phyloP scores from a whole-genome alignment of 2,888 invertebrate species.

The Agonum fuliginosum region DNA sequence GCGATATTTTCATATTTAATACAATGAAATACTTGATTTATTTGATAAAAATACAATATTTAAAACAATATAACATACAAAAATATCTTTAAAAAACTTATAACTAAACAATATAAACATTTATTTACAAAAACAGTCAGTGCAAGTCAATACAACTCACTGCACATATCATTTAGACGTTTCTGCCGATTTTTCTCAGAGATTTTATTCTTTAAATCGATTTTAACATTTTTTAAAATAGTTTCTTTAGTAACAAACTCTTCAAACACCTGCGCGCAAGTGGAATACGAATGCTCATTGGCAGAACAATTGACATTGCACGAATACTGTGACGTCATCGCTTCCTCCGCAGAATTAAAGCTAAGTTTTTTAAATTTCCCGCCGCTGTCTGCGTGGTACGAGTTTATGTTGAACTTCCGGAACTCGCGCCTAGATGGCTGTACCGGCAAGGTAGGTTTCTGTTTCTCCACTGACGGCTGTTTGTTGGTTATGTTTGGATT shows the following conservation, averaged over 20 bases:
- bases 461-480: neutral
- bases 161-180: slow-evolving; percentile 14
- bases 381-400: neutral
- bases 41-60: no score
- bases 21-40: no score
- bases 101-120: no score
- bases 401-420: slow-evolving; percentile 23
- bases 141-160: slow-evolving; percentile 22
- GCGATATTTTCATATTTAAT: no score
- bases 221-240: slow-evolving; percentile 65
- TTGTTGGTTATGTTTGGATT: neutral
- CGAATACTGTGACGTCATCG: no score
- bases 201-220: slow-evolving; percentile 71
- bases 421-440: slow-evolving; percentile 30
- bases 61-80: no score
- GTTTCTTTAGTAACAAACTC: slow-evolving; percentile 39
- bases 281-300: slow-evolving; percentile 38
- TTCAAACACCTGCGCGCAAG: slow-evolving; percentile 47
- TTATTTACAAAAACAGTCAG: neutral
- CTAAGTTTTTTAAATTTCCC: slow-evolving; percentile 40
- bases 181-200: slow-evolving; percentile 67
- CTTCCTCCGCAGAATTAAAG: neutral
- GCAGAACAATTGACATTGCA: neutral
- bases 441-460: neutral
- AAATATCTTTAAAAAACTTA: no score